Percentiles rank a stretch among this genome's conserved stretches.
These are phyloP conservation scores for Pluvianellus socialis DNA, from an alignment of 2,113 vertebrate species.

Conservation along the genomic window DNA sequence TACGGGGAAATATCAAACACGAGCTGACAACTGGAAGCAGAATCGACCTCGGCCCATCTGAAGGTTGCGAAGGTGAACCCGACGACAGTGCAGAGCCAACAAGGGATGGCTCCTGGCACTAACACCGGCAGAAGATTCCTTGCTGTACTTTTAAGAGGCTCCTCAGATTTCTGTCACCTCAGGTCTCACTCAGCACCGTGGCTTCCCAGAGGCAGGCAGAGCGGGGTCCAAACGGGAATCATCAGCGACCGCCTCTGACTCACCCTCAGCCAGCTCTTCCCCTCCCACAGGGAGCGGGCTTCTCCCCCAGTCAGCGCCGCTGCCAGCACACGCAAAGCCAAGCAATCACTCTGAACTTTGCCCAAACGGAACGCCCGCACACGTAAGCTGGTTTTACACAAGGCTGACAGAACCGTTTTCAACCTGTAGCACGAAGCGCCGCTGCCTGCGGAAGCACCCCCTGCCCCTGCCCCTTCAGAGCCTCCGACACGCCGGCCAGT, in stretches of 20 bases:
- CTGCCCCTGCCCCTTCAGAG: neutral
- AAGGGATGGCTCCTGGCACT: neutral
- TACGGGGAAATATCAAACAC: fast-evolving
- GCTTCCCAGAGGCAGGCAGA: neutral
- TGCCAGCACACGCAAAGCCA: neutral
- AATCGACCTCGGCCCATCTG: neutral
- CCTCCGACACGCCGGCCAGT: neutral
- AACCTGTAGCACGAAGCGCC: neutral
- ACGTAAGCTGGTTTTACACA: fast-evolving
- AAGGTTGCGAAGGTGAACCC: neutral
- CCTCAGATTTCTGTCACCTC: neutral
- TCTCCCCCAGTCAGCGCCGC: fast-evolving
- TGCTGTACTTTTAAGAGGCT: neutral
- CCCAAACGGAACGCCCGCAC: fast-evolving
- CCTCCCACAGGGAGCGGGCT: fast-evolving
- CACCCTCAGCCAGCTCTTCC: neutral
- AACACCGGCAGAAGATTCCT: fast-evolving
- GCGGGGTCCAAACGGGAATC: fast-evolving
- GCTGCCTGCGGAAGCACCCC: neutral
- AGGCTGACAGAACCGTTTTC: fast-evolving
- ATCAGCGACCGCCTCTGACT: neutral
- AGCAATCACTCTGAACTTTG: neutral
- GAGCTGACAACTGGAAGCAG: neutral
- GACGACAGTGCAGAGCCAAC: neutral
- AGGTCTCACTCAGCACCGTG: neutral